phyloP scores from a whole-genome alignment of 2,113 vertebrate species.

The Malurus cyaneus region DNA sequence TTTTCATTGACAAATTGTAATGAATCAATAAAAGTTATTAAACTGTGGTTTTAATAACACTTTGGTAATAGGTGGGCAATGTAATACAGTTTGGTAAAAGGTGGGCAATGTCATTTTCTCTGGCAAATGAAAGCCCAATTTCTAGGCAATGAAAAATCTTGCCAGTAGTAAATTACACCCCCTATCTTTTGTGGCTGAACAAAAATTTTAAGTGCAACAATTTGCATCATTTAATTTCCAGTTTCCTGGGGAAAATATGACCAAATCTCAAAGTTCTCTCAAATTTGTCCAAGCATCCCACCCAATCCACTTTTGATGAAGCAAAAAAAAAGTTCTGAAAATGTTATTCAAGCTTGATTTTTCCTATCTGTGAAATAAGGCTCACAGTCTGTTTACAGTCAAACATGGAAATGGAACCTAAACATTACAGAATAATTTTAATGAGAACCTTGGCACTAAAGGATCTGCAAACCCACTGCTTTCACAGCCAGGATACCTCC shows the following conservation, averaged over 20 bases:
- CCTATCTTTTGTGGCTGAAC: background rate
- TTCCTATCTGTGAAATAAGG: background rate
- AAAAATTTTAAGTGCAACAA: background rate
- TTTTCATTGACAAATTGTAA: background rate
- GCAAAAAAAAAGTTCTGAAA: background rate
- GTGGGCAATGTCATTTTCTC: background rate
- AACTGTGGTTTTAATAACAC: background rate
- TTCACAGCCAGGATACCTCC: background rate
- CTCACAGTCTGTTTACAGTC: background rate
- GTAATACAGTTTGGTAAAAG: background rate
- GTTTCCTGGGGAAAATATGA: background rate
- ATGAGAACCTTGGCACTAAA: background rate
- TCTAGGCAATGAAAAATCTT: background rate
- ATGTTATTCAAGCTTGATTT: background rate
- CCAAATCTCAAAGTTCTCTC: background rate
- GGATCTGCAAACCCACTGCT: background rate
- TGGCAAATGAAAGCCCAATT: background rate
- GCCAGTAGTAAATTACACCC: background rate
- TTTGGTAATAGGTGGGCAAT: background rate
- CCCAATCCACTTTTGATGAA: background rate
- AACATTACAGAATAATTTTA: background rate
- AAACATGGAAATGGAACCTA: background rate
- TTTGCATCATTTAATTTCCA: background rate
- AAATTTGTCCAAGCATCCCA: background rate
- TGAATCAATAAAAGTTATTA: background rate